Evolutionary conservation across 2,888 invertebrate species (phyloP).

Genomic region (Stomorhina lunata): DNA sequence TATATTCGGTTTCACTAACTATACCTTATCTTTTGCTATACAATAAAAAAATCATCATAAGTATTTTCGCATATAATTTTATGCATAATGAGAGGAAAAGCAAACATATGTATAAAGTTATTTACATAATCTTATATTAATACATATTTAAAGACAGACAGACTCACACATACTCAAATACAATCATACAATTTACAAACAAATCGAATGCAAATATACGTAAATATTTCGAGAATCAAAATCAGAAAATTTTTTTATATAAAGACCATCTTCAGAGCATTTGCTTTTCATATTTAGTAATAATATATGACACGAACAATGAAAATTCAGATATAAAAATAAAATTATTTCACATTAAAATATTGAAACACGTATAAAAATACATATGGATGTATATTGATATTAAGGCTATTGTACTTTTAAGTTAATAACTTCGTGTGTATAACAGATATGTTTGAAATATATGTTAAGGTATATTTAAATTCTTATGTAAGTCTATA

Average conservation of each 20-base stretch:
- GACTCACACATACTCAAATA: no score
- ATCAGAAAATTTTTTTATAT: no score
- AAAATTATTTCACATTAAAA: background rate
- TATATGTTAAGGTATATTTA: no score
- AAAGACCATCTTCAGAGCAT: no score
- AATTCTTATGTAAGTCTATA: no score
- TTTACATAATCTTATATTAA: constrained; percentile 5
- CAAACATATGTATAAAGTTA: constrained; percentile 11
- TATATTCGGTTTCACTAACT: no score
- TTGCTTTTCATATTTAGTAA: constrained; percentile 4
- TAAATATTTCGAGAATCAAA: background rate
- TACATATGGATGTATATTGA: background rate
- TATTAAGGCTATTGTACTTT: background rate
- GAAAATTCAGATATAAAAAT: background rate
- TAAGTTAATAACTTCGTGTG: no score
- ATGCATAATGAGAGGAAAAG: constrained; percentile 15
- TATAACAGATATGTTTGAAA: no score
- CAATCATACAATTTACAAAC: background rate
- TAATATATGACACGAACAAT: constrained; percentile 11
- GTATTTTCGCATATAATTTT: background rate
- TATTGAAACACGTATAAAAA: background rate
- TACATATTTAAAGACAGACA: background rate
- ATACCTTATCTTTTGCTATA: no score
- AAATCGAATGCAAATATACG: background rate
- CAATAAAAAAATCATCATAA: no score